phyloP scores from a whole-genome alignment of 2,888 invertebrate genomes.

The Agriopis marginaria region DNA sequence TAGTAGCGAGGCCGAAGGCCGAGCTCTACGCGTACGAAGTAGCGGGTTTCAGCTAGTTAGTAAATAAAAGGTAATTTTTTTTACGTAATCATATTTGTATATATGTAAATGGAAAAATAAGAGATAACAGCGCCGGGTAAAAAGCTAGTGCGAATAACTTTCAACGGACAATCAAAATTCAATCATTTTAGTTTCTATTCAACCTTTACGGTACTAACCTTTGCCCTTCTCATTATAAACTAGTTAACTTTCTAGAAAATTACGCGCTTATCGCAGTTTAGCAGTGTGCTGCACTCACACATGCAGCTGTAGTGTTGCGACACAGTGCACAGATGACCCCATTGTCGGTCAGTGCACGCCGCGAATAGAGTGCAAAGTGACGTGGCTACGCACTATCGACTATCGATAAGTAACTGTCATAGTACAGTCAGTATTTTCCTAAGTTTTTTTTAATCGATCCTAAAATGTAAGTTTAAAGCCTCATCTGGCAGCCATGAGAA shows the following conservation, averaged over 20 bases:
- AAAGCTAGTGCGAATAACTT: not conserved
- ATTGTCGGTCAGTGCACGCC: conserved; percentile 74
- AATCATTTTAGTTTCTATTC: not conserved
- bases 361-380: conserved; percentile 53
- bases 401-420: conserved; percentile 14
- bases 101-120: not conserved
- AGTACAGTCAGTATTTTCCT: no score
- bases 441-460: no score
- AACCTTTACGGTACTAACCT: conserved; percentile 6
- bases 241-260: conserved; percentile 21
- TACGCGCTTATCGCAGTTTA: not conserved
- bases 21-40: no score
- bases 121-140: not conserved
- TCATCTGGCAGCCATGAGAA: no score
- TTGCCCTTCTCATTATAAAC: conserved; percentile 8
- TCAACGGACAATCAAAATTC: conserved; percentile 4
- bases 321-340: conserved; percentile 53
- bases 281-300: conserved; percentile 12
- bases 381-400: conserved; percentile 34
- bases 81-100: no score
- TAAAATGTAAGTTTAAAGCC: no score
- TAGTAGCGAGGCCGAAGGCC: no score
- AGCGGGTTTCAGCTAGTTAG: no score
- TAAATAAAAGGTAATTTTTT: no score
- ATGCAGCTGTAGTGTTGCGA: conserved; percentile 43